phyloP scores from a whole-genome alignment of 1,140 invertebrate species.

The Drosophila pachea region DNA sequence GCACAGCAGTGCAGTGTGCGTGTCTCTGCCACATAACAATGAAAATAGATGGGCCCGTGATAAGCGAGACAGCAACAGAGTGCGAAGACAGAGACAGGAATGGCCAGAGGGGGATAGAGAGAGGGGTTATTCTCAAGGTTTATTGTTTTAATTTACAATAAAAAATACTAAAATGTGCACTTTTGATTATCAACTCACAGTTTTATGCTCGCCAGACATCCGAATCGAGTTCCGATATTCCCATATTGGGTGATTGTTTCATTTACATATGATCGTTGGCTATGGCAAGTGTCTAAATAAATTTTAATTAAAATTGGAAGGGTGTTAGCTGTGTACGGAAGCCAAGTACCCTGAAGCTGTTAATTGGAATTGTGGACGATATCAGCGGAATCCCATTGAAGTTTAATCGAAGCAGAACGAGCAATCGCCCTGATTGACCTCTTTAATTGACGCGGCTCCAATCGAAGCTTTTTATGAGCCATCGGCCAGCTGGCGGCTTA shows the following conservation, averaged over 20 bases:
- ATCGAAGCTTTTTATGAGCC: constrained; percentile 25
- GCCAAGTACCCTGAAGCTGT: neutral
- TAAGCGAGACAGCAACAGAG: constrained; percentile 26
- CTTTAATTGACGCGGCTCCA: constrained; percentile 22
- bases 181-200: constrained; percentile 74
- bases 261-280: constrained; percentile 7
- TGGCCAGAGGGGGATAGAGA: constrained; percentile 6
- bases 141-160: constrained; percentile 77
- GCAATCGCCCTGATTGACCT: constrained; percentile 14
- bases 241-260: neutral
- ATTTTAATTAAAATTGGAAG: constrained; percentile 24
- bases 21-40: constrained; percentile 67
- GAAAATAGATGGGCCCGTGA: constrained; percentile 72
- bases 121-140: constrained; percentile 59
- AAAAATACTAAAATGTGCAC: constrained; percentile 73
- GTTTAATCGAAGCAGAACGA: constrained; percentile 1
- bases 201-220: constrained; percentile 58
- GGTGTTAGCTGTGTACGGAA: neutral
- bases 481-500: constrained; percentile 52
- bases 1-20: constrained; percentile 36
- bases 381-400: too few species aligned
- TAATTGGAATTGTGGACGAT: too few species aligned
- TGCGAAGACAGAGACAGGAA: neutral
- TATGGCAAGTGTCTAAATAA: neutral
- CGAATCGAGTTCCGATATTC: constrained; percentile 10